These are phyloP conservation scores for Nannobrachium achirus DNA, from an alignment of 2,113 vertebrate genomes.

Conservation along the genomic window DNA sequence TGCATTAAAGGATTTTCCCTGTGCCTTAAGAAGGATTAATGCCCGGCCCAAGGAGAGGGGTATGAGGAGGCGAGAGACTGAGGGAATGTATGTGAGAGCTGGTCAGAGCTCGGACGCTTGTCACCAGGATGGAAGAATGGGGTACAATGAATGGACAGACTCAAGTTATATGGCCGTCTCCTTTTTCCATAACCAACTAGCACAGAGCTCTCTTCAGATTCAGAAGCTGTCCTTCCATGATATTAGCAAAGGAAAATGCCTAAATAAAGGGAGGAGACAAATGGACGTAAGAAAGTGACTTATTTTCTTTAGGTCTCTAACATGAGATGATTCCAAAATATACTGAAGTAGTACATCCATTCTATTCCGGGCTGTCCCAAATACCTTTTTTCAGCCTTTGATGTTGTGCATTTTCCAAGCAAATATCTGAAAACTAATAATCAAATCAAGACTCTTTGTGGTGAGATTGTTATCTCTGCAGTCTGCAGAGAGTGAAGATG, in stretches of 20 bases:
- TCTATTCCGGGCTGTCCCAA: too few relatives aligned
- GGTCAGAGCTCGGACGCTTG: background rate
- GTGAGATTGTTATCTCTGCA: too few relatives aligned
- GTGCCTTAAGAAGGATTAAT: slow-evolving; percentile 32
- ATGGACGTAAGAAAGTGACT: background rate
- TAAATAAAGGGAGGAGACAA: background rate
- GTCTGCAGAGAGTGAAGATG: too few relatives aligned
- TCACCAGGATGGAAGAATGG: background rate
- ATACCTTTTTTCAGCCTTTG: too few relatives aligned
- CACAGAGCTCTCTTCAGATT: background rate
- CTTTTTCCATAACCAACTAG: background rate
- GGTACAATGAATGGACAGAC: background rate
- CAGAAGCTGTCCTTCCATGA: background rate
- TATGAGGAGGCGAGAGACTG: background rate
- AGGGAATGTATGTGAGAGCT: background rate
- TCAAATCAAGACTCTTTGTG: too few relatives aligned
- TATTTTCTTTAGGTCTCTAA: background rate
- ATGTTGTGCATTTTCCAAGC: too few relatives aligned
- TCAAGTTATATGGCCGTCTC: background rate
- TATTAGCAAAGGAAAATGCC: background rate
- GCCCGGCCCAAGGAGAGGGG: background rate
- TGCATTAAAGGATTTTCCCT: slow-evolving; percentile 14
- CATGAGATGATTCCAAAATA: background rate
- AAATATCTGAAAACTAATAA: too few relatives aligned
- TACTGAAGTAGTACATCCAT: background rate